These are phyloP conservation scores for Drosophila prolongata DNA, from an alignment of 2,888 invertebrate species.

Conservation along the genomic window DNA sequence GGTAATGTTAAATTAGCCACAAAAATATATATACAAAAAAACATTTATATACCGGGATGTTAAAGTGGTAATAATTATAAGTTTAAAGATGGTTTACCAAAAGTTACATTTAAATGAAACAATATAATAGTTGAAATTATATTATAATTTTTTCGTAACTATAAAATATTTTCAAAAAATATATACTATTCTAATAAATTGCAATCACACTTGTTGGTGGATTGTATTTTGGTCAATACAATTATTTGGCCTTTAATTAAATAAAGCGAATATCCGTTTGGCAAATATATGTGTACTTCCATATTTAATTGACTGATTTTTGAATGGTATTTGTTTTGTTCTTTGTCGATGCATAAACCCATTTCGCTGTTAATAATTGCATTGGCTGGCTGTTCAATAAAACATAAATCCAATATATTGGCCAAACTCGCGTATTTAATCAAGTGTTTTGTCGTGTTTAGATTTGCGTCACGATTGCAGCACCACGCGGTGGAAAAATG, in stretches of 20 bases:
- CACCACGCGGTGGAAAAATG: constrained; percentile 23
- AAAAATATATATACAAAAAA: no score
- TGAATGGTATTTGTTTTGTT: background rate
- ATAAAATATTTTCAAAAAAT: no score
- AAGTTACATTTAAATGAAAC: no score
- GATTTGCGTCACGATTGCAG: constrained; percentile 25
- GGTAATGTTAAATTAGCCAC: constrained; percentile 3
- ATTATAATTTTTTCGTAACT: no score
- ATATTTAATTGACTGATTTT: background rate
- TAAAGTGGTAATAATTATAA: no score
- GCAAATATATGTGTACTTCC: background rate
- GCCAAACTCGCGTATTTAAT: background rate
- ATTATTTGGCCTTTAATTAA: background rate
- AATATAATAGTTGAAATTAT: no score
- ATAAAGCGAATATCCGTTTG: background rate
- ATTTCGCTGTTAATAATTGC: constrained; percentile 1
- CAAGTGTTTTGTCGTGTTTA: constrained; percentile 2
- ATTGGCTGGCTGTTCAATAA: background rate
- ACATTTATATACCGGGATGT: no score
- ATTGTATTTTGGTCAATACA: background rate
- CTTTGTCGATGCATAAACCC: background rate
- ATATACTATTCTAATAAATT: no score
- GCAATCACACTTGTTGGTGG: no score
- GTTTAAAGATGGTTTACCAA: no score
- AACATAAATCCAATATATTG: background rate